Evolutionary conservation across 2,797 vertebrate genomes (phyloP), one percentile per base, ranked within the genome.

Genomic region (Triplophysa yarkandensis): DNA sequence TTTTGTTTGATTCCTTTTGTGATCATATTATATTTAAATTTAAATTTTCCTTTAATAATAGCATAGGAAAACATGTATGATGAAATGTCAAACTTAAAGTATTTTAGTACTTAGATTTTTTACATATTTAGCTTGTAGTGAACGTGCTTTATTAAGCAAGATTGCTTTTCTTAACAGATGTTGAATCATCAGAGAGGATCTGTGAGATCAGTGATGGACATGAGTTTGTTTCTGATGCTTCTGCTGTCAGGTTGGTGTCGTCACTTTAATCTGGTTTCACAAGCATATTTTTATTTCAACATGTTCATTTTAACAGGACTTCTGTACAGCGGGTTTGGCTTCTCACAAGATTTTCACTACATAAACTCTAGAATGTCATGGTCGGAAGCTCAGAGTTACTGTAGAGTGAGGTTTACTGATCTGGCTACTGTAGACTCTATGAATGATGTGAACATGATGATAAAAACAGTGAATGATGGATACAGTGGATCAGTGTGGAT

Each of bases 361-460:
- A 68, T 81, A 57, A 0, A 19, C 0, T 0, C 32, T 0, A 1
- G 0, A 0, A 81, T 48, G 66, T 76, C 0, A 1, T 87, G 86
- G 83, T 6, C 50, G 48, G 36, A 39, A 39, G 36, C 36, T 39
- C 36, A 39, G 48, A 0, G 0, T 0, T 50, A 76, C 46, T 86
- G 85, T 10, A 77, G 30, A 55, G 0, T 2, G 0, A 3, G 50
- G 0, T 6, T 48, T 41, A 77, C 68, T 0, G 82, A 81, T 30
- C 71, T 87, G 82, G 81, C 76, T 63, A 82, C 70, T n/a, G 41
- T 85, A 36, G 39, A 5, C 6, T 1, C 64, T 65, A 19, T 17
- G 64, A 1, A 9, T 3, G 71, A 83, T 32, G 0, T 71, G 21
- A 0, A 16, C 1, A 78, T 19, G 13, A 27, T 84, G 19, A 0